Evolutionary conservation across 2,888 invertebrate genomes (phyloP), one percentile per base, ranked within the genome.

Genomic region (Mythimna ferrago): DNA sequence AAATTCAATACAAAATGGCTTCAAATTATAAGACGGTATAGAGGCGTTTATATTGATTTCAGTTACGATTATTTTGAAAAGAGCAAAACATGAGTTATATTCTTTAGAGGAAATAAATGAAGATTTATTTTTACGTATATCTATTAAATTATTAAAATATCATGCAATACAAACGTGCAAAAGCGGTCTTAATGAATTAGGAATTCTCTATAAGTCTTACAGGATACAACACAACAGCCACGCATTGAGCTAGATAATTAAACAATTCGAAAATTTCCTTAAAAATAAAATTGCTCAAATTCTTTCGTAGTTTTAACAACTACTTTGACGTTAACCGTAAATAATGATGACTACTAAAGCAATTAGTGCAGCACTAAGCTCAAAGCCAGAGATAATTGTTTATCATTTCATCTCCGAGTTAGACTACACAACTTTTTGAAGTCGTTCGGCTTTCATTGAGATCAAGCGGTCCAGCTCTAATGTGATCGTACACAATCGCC

Each of bases 371-470:
- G 62, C 66, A 69, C 68, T 63, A 71, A 71, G 65, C 74, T 66
- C 41, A 69, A 70, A 66, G 64, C 60, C 53, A 76, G 41, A 7
- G 70, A 21, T 60, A 26, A 66, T 80, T 80, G 81, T 80, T 80
- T 76, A 80, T 56, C 9, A 26, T 67, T 76, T 64, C 80, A 66
- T 66, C 58, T 71, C 63, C 6, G n/a, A 21, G 48, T 75, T 66
- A 80, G 81, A 80, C 76, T 80, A 80, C 71, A 80, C 80, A 80
- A 80, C 26, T 81, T 80, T 80, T 81, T 69, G 66, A 81, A 71
- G 68, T 78, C 66, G 56, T 73, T 67, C 62, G 44, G 26, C 78
- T 73, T 67, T 41, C 57, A 60, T 58, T 38, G 80, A 81, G 74
- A 81, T 79, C 75, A 75, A 78, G 74, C 67, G 54, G 61, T 74